Percentiles rank a stretch among this genome's conserved stretches.
Evolutionary conservation across 2,888 invertebrate species (phyloP).

Genomic region (Folsomia candida): DNA sequence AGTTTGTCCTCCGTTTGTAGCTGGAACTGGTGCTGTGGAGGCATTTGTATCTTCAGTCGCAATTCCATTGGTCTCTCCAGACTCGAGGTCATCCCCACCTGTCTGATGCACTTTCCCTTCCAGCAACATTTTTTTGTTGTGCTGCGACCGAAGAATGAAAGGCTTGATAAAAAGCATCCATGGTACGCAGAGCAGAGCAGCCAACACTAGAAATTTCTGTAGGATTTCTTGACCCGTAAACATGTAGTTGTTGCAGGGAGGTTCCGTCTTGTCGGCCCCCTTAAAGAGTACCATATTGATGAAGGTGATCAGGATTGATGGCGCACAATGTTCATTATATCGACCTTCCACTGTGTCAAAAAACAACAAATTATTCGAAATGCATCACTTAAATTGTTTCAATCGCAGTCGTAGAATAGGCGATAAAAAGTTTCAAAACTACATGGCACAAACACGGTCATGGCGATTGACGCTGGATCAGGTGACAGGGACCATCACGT

Average conservation of each 20-base stretch:
- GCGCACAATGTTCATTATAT: conserved; percentile 66
- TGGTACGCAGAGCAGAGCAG: conserved; percentile 75
- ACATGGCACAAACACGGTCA: no score
- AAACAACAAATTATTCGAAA: background rate
- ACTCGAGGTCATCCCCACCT: conserved; percentile 14
- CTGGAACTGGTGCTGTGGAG: conserved; percentile 4
- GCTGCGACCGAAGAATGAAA: conserved; percentile 67
- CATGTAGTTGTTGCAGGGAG: conserved; percentile 40
- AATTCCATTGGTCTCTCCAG: conserved; percentile 19
- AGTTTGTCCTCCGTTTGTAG: conserved; percentile 15
- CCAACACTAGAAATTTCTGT: conserved; percentile 74
- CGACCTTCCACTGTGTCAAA: background rate
- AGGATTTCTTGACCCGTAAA: conserved; percentile 63
- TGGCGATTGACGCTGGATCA: no score
- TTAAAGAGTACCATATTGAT: conserved; percentile 98
- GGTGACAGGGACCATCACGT: no score
- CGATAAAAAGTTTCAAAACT: no score
- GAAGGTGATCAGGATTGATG: conserved; percentile 93
- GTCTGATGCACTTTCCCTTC: conserved; percentile 18
- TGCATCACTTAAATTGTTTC: no score
- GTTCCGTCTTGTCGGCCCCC: conserved; percentile 51
- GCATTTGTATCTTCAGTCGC: conserved; percentile 15
- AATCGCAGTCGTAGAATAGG: no score
- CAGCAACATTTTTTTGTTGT: conserved; percentile 20
- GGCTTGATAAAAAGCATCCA: conserved; percentile 95